These are phyloP conservation scores for Plagodis pulveraria DNA, from an alignment of 2,888 invertebrate genomes.

Conservation along the genomic window DNA sequence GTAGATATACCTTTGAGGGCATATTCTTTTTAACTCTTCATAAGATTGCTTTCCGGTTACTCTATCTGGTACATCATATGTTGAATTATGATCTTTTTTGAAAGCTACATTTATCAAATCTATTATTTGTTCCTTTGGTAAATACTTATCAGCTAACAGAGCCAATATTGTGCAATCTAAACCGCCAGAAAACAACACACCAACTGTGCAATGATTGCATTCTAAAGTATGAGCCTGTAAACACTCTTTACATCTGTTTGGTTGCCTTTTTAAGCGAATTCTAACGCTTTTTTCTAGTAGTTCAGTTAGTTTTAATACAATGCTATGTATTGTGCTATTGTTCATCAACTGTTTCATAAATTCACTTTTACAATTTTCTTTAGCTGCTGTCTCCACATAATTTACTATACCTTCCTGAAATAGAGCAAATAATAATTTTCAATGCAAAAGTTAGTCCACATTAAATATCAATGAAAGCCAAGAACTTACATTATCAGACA, in stretches of 20 bases:
- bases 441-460: no score
- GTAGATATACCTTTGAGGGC: conserved; percentile 85
- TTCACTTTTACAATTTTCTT: conserved; percentile 51
- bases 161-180: conserved; percentile 97
- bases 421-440: background rate
- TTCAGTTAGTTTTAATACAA: conserved; percentile 73
- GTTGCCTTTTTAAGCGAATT: conserved; percentile 85
- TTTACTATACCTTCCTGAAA: conserved; percentile 61
- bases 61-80: conserved; percentile 93
- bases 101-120: conserved; percentile 98
- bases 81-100: conserved; percentile 74
- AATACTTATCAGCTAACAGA: conserved; percentile 89
- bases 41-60: conserved; percentile 90
- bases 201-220: conserved; percentile 88
- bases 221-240: conserved; percentile 46
- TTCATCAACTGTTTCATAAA: conserved; percentile 71
- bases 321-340: conserved; percentile 60
- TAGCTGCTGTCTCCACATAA: conserved; percentile 53
- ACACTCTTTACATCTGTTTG: conserved; percentile 87
- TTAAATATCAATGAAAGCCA: background rate
- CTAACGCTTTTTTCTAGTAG: conserved; percentile 85
- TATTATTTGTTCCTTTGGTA: conserved; percentile 88
- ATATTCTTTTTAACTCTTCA: conserved; percentile 87
- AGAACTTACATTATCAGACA: conserved; percentile 51
- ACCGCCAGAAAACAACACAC: conserved; percentile 97